Base-by-base conservation (phyloP, 1,140 invertebrate species). In the Solen grandis region DNA sequence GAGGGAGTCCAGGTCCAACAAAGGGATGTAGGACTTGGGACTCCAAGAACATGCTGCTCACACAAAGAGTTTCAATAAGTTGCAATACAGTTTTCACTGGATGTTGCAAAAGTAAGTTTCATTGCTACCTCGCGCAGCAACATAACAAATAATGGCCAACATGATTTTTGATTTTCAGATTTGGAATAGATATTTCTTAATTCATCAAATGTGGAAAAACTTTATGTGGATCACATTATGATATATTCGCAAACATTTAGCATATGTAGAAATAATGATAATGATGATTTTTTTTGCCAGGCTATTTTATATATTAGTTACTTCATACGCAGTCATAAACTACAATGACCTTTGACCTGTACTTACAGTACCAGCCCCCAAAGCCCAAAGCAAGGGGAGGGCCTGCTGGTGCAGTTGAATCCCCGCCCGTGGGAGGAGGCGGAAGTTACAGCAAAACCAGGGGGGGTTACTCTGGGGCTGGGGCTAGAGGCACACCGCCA, bases 301-400 rank as follows among this genome's bases (percentile, higher is more conserved):
- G 25, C 8, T 29, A 19, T 25, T 5, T 16, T 68, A 5, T 5
- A 33, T 16, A 22, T 22, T 19, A 29, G 33, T 22, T 25, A 3
- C n/a, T 31, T 5, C 1, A 0, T n/a, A 55, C 13, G 25, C 41
- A 0, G n/a, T 33, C 1, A n/a, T 25, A 19, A 8, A 31, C 10
- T 2, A 25, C 41, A 54, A 46, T 36, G 33, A 57, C 62, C 41
- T 70, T 35, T 13, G 46, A 14, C 13, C 27, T 36, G 19, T 78
- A 46, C 38, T 31, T 75, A 5, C 63, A 89, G 88, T 89, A 88
- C 70, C 87, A 88, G 62, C 50, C 85, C 25, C 87, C 87, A 10
- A 85, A 85, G 70, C 87, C 78, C 31, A 89, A 89, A 46, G 70
- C 14, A 16, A 33, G 70, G 19, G 70, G 70, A 14, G 14, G 10